Evolutionary conservation across 2,888 invertebrate genomes (phyloP).

Genomic region (Tetranychus truncatus): DNA sequence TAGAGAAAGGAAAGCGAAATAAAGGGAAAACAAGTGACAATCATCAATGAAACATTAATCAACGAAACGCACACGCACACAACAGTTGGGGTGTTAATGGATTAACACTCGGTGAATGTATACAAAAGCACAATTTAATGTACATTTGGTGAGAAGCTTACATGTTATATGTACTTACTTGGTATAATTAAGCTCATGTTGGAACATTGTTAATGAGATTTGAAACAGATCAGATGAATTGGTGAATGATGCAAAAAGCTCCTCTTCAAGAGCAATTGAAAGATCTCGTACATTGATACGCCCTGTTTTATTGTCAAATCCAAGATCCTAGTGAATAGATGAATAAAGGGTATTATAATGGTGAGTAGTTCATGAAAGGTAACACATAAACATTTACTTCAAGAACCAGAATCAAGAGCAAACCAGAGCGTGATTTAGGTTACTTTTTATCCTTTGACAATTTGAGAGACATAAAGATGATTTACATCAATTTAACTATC

Average conservation of each 20-base stretch:
- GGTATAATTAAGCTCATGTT: constrained; percentile 4
- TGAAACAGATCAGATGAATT: not conserved
- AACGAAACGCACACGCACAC: not conserved
- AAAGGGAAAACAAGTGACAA: not conserved
- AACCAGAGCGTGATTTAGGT: not conserved
- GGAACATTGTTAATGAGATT: constrained; percentile 1
- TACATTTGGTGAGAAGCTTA: not conserved
- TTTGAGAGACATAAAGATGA: not conserved
- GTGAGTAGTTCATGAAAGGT: not conserved
- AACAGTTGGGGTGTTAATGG: not conserved
- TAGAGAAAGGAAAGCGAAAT: not conserved
- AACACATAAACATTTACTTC: not conserved
- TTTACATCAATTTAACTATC: not conserved
- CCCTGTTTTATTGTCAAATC: not conserved
- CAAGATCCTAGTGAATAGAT: constrained; percentile 2
- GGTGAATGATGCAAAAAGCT: constrained; percentile 4
- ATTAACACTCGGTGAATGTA: not conserved
- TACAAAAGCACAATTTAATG: not conserved
- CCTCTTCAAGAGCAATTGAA: not conserved
- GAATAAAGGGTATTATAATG: not conserved
- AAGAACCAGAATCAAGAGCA: not conserved
- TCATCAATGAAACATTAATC: not conserved
- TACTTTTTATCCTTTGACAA: not conserved
- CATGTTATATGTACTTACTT: constrained; percentile 4
- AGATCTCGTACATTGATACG: constrained; percentile 8